Percentiles rank a stretch among this genome's conserved stretches.
These are phyloP conservation scores for Tricholaema leucomelas DNA, from an alignment of 2,113 vertebrate species.

Conservation along the genomic window DNA sequence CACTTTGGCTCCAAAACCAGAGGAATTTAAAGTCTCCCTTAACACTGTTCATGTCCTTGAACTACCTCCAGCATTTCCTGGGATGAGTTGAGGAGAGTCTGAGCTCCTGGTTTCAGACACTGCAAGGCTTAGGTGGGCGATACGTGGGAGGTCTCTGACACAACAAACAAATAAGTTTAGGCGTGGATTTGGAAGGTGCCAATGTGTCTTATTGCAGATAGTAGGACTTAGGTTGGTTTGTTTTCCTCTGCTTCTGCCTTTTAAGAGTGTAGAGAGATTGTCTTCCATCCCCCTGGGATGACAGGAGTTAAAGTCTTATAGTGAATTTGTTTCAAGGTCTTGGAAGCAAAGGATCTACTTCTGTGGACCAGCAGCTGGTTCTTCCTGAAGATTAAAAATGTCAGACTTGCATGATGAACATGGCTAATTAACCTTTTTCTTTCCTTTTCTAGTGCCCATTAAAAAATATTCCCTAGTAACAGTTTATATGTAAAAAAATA, in stretches of 20 bases:
- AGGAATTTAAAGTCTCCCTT: background rate
- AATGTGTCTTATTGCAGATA: background rate
- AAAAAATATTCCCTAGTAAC: background rate
- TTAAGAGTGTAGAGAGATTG: background rate
- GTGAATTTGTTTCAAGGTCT: background rate
- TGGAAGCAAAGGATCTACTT: background rate
- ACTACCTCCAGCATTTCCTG: background rate
- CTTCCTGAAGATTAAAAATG: background rate
- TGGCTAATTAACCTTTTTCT: background rate
- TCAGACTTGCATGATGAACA: background rate
- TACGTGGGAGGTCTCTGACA: background rate
- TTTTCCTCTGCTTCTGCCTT: constrained; percentile 5
- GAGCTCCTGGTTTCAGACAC: background rate
- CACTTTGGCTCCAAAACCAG: background rate
- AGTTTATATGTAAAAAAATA: fast-evolving
- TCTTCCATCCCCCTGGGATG: background rate
- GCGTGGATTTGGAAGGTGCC: background rate
- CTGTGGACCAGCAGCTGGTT: background rate
- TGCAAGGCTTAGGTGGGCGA: background rate
- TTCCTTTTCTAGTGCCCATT: background rate
- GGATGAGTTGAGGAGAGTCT: background rate
- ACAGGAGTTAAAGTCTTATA: background rate
- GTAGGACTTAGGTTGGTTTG: background rate
- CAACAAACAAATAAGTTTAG: background rate
- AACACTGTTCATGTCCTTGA: background rate